Evolutionary conservation across 2,113 vertebrate genomes (phyloP).

Genomic region (Rhipidura dahli): DNA sequence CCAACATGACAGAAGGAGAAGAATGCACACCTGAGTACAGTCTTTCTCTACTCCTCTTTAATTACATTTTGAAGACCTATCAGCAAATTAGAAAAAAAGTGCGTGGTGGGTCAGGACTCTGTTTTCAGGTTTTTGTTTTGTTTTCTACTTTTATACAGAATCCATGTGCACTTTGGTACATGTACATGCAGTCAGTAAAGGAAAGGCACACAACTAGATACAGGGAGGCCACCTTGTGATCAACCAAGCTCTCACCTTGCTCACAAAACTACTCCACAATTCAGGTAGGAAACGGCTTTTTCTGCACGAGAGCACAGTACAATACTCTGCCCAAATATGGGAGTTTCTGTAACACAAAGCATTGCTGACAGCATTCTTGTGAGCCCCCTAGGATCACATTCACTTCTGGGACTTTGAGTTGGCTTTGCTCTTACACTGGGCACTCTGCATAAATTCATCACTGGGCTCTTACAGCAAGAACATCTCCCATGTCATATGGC

Average conservation of each 20-base stretch:
- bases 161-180: background rate
- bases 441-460: background rate
- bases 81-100: background rate
- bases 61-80: background rate
- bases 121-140: background rate
- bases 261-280: background rate
- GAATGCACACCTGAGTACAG: background rate
- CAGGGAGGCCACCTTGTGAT: background rate
- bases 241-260: background rate
- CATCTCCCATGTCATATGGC: conserved; percentile 40
- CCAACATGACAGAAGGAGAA: background rate
- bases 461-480: conserved; percentile 37
- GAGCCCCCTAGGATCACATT: background rate
- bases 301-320: background rate
- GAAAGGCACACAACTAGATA: background rate
- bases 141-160: background rate
- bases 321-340: background rate
- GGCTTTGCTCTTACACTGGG: background rate
- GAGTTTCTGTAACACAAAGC: background rate
- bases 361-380: background rate
- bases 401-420: background rate
- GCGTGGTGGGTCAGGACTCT: background rate
- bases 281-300: background rate
- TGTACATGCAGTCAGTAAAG: rapidly evolving
- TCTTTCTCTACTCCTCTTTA: background rate